phyloP scores from a whole-genome alignment of 2,113 vertebrate genomes.

The Alexandromys fortis region DNA sequence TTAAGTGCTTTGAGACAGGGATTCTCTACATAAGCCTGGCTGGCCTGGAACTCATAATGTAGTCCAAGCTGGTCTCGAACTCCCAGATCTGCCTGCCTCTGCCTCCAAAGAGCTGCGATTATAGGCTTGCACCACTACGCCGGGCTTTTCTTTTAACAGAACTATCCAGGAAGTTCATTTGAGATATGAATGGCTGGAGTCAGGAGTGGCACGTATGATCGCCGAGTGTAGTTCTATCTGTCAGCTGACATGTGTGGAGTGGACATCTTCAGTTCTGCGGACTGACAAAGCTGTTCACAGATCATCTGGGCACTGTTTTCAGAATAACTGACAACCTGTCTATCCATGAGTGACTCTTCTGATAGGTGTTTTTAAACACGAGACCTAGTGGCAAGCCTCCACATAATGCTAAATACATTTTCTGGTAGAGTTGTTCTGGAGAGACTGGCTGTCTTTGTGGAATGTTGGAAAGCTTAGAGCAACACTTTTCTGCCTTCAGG shows the following conservation, averaged over 20 bases:
- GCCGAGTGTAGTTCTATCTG: not conserved
- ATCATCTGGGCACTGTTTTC: not conserved
- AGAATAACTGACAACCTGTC: not conserved
- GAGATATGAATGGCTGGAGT: not conserved
- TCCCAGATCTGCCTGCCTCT: not conserved
- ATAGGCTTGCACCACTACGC: not conserved
- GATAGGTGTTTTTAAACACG: not conserved
- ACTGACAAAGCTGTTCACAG: rapidly evolving
- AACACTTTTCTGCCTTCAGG: not conserved
- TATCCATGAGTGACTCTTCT: not conserved
- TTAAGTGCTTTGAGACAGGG: not conserved
- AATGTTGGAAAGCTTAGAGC: not conserved
- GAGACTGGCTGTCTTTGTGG: not conserved
- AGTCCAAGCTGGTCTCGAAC: not conserved
- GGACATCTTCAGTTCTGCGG: not conserved
- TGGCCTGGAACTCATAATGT: not conserved
- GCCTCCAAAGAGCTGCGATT: not conserved
- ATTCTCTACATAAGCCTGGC: not conserved
- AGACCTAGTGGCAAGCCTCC: not conserved
- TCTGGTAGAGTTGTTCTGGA: not conserved
- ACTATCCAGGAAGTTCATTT: not conserved
- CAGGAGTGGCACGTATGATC: not conserved
- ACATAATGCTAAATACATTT: not conserved
- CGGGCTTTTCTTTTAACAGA: not conserved
- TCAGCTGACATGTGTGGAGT: not conserved